phyloP scores from a whole-genome alignment of 2,797 vertebrate species.

The Emys orbicularis region DNA sequence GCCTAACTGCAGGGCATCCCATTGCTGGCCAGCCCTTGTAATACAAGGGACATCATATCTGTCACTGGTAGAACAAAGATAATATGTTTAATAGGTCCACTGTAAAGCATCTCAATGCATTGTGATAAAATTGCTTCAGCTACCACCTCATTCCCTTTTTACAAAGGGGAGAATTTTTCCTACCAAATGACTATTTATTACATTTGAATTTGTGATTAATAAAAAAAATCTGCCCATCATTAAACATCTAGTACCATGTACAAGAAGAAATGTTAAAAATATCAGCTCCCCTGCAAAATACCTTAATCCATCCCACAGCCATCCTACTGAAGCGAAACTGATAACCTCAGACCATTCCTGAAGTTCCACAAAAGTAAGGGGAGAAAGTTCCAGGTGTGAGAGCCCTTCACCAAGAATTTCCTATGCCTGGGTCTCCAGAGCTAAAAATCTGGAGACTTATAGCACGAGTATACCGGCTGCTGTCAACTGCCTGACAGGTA shows the following conservation, averaged over 20 bases:
- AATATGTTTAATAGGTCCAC: background rate
- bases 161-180: background rate
- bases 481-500: background rate
- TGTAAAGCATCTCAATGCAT: background rate
- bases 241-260: background rate
- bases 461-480: background rate
- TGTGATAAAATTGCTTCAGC: background rate
- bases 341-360: fast-evolving
- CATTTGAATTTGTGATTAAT: background rate
- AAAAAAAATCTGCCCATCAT: background rate
- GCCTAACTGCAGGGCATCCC: background rate
- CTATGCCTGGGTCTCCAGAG: background rate
- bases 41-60: background rate
- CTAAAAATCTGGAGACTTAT: background rate
- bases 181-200: background rate
- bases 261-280: background rate
- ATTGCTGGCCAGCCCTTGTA: background rate
- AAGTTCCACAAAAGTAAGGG: background rate
- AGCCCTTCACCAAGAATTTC: background rate
- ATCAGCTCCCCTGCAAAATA: background rate
- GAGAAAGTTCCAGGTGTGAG: background rate
- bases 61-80: background rate
- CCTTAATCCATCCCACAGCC: background rate
- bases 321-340: background rate
- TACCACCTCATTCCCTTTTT: background rate